A percentile compares a stretch with the other conserved stretches of the same genome.
Evolutionary conservation across 1,140 invertebrate genomes (phyloP).

Genomic region (Nephila pilipes): DNA sequence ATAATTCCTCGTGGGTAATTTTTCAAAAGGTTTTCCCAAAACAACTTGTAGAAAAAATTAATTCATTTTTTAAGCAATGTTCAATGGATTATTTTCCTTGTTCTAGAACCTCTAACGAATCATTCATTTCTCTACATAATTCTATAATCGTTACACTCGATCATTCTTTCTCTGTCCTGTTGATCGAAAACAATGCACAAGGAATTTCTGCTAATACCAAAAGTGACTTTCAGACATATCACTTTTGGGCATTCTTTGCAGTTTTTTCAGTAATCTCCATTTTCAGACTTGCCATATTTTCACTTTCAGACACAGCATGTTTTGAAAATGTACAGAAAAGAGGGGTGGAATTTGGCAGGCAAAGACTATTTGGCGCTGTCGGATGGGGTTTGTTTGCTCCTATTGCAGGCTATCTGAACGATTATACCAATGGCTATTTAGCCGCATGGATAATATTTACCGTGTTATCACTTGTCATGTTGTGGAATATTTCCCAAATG

Average conservation of each 20-base stretch:
- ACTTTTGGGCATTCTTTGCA: conserved; percentile 47
- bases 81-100: too few species aligned
- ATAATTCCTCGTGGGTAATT: too few species aligned
- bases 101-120: too few species aligned
- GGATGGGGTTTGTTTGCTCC: conserved; percentile 49
- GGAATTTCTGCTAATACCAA: neutral
- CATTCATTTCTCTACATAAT: too few species aligned
- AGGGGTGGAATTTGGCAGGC: too few species aligned
- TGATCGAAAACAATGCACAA: too few species aligned
- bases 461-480: neutral
- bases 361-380: conserved; percentile 34
- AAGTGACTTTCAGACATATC: conserved; percentile 30
- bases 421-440: conserved; percentile 20
- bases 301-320: conserved; percentile 52
- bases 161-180: neutral
- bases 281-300: neutral
- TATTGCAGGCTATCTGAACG: conserved; percentile 1
- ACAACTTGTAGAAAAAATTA: too few species aligned
- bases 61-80: too few species aligned
- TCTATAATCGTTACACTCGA: too few species aligned
- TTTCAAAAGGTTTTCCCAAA: too few species aligned
- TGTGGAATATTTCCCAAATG: conserved; percentile 37
- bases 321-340: conserved; percentile 30
- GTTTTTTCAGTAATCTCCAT: neutral
- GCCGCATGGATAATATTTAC: neutral